Conservation (phyloP, 1,140 invertebrate genomes). For the Magallana angulata region DNA sequence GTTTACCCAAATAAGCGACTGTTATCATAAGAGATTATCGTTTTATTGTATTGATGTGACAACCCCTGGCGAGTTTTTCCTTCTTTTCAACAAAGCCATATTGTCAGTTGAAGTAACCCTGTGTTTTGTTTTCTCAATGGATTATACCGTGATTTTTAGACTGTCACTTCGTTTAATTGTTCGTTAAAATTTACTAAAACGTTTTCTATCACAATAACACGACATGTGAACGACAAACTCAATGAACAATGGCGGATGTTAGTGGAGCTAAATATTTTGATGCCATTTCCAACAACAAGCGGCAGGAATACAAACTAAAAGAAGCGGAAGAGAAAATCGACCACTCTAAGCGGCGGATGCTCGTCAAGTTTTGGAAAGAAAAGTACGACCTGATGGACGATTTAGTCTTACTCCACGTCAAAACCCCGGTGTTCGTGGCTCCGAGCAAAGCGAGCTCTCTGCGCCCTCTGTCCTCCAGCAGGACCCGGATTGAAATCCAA, state of each 20-base stretch:
- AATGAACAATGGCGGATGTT: slow-evolving; percentile 4
- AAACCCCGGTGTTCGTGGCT: slow-evolving; percentile 34
- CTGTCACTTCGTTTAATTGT: background rate
- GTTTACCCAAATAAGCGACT: background rate
- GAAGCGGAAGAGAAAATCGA: slow-evolving; percentile 51
- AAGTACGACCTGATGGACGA: slow-evolving; percentile 57
- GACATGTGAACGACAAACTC: background rate
- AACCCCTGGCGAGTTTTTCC: background rate
- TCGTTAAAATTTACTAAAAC: background rate
- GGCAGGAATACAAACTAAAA: slow-evolving; percentile 43
- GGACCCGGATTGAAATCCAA: slow-evolving; percentile 26
- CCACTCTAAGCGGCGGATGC: slow-evolving; percentile 41
- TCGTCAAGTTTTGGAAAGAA: slow-evolving; percentile 53
- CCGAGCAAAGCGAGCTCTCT: background rate
- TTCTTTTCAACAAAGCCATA: background rate
- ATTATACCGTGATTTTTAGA: background rate
- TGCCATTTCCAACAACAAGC: slow-evolving; percentile 52
- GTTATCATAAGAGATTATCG: slow-evolving; percentile 9
- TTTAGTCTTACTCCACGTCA: slow-evolving; percentile 51
- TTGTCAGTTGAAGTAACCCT: background rate
- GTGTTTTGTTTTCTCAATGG: slow-evolving; percentile 11
- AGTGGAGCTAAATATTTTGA: slow-evolving; percentile 54
- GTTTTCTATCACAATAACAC: background rate
- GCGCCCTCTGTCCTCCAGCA: background rate
- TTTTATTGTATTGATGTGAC: slow-evolving; percentile 11